phyloP scores from a whole-genome alignment of 2,888 invertebrate genomes.

The Ctenicera cuprea region DNA sequence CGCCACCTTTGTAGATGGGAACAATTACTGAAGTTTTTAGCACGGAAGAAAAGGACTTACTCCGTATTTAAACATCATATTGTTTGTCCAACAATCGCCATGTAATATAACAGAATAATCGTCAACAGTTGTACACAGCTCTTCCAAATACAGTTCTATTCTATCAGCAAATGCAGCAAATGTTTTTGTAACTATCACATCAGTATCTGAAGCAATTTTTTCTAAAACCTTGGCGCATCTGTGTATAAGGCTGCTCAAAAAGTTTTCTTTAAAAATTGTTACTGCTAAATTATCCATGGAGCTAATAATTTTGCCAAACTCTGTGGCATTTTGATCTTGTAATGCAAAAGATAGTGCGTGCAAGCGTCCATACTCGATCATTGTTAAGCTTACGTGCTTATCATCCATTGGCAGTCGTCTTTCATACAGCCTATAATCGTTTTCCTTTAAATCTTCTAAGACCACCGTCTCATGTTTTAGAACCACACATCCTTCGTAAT shows the following conservation, averaged over 20 bases:
- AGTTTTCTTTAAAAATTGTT: not conserved
- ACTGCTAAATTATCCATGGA: slow-evolving; percentile 15
- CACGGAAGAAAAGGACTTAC: too few relatives aligned
- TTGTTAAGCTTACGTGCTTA: slow-evolving; percentile 59
- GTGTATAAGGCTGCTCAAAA: not conserved
- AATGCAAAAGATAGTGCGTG: slow-evolving; percentile 62
- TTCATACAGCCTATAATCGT: slow-evolving; percentile 58
- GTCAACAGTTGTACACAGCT: slow-evolving; percentile 15
- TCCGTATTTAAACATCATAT: slow-evolving; percentile 55
- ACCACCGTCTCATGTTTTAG: slow-evolving; percentile 56
- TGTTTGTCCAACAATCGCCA: slow-evolving; percentile 59
- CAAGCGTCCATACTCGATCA: slow-evolving; percentile 60
- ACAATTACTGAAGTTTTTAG: too few relatives aligned
- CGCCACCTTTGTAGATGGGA: too few relatives aligned
- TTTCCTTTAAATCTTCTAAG: slow-evolving; percentile 59
- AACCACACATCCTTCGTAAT: slow-evolving; percentile 56
- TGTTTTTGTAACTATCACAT: not conserved
- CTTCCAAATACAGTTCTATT: not conserved
- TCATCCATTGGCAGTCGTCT: slow-evolving; percentile 58
- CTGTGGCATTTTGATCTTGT: slow-evolving; percentile 53
- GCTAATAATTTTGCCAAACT: not conserved
- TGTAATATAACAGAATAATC: slow-evolving; percentile 52
- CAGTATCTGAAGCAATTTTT: not conserved
- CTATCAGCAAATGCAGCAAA: not conserved
- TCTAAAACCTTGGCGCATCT: not conserved